A percentile compares a stretch with the other conserved stretches of the same genome.
phyloP scores from a whole-genome alignment of 2,113 vertebrate species.

The Neotoma lepida region DNA sequence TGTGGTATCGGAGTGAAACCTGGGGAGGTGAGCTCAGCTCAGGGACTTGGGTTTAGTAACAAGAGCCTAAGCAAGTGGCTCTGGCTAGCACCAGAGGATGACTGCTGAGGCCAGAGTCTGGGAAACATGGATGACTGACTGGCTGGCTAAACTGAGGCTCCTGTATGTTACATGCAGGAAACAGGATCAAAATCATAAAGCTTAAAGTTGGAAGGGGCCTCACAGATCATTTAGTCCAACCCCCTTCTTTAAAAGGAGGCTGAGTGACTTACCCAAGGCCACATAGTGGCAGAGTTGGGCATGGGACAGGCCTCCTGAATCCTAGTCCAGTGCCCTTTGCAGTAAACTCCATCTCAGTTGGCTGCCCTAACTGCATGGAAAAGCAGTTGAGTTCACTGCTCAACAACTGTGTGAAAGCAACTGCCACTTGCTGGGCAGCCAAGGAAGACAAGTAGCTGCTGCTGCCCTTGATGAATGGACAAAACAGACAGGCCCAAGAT shows the following conservation, averaged over 20 bases:
- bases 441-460: neutral
- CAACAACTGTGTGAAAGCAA: neutral
- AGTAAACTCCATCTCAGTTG: neutral
- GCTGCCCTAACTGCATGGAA: neutral
- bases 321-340: neutral
- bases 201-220: neutral
- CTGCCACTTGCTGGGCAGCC: neutral
- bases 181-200: neutral
- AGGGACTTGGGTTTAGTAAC: neutral
- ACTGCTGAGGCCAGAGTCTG: neutral
- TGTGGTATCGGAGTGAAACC: neutral
- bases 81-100: neutral
- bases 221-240: conserved; percentile 77
- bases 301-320: neutral
- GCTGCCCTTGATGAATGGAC: neutral
- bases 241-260: conserved; percentile 54
- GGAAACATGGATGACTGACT: neutral
- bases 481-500: neutral
- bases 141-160: neutral
- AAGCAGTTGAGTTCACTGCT: neutral
- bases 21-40: neutral
- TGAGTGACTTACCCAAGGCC: conserved; percentile 72
- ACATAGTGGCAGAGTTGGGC: neutral
- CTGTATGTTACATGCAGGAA: neutral
- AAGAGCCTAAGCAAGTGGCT: neutral